phyloP scores from a whole-genome alignment of 2,113 vertebrate species.

The Colinus virginianus region DNA sequence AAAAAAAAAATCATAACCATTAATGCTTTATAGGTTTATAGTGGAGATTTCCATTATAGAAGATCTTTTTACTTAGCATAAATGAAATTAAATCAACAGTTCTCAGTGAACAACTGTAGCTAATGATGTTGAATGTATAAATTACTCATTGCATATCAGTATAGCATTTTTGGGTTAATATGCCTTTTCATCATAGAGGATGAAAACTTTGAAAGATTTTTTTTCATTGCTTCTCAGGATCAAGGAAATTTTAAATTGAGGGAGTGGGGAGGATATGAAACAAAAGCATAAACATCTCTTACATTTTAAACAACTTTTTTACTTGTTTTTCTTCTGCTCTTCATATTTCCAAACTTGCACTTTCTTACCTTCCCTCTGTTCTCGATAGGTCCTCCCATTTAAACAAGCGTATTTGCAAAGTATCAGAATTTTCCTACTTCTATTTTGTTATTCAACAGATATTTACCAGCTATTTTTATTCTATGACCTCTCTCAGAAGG shows the following conservation, averaged over 20 bases:
- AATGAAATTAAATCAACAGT: not conserved
- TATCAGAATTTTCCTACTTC: not conserved
- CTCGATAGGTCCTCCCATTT: accelerated
- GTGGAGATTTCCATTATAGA: not conserved
- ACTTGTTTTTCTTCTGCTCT: not conserved
- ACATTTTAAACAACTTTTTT: not conserved
- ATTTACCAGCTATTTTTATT: not conserved
- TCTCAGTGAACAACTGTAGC: not conserved
- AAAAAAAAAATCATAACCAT: not conserved
- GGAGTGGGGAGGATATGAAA: not conserved
- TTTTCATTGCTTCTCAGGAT: not conserved
- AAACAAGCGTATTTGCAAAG: not conserved
- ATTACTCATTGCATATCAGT: not conserved
- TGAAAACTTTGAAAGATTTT: not conserved
- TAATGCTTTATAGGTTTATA: too few relatives aligned
- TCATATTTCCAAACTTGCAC: not conserved
- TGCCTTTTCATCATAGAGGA: not conserved
- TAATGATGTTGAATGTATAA: not conserved
- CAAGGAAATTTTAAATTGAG: not conserved
- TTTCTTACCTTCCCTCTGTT: not conserved
- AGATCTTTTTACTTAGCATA: not conserved
- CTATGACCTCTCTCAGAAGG: not conserved
- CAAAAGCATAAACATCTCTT: not conserved
- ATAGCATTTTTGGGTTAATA: not conserved
- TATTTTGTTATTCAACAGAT: not conserved